Evolutionary conservation across 2,113 vertebrate species (phyloP), one percentile per base, ranked within the genome.

Genomic region (Rhabdomys dilectus): DNA sequence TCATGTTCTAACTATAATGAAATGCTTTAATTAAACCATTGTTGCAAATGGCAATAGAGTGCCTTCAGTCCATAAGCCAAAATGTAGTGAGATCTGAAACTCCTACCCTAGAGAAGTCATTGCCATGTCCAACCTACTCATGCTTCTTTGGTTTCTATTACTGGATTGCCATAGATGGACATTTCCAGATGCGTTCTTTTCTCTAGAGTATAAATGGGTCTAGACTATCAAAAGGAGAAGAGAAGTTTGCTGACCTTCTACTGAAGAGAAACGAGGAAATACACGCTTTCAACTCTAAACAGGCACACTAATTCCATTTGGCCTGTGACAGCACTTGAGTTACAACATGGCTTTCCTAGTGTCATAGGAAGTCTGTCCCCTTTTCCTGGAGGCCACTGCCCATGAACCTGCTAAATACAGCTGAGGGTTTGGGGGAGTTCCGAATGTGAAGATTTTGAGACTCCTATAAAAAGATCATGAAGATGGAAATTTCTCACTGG

Each of bases 211-310:
- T 4, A 60, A 22, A 66, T 87, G 51, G 42, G 34, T 91, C 42
- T 77, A 51, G 19, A 53, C 15, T 72, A 89, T 17, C 51, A 91
- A 72, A 91, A 60, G 24, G 39, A 80, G 45, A 9, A 80, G 82
- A 76, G 76, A 90, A 89, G 64, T 48, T 34, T 42, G 42, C 58
- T 91, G 80, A 92, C 64, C 9, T 86, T 91, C 64, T 75, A 62
- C 62, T 22, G 36, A 84, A 88, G 60, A 78, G 60, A 92, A 89
- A 87, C 39, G 2, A 97, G 64, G 75, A 96, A 96, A 90, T 88
- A 26, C 11, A 19, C 39, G 36, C 31, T 92, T 86, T 3, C 31
- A 42, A n/a, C 81, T 96, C 75, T 91, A 26, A 64, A 70, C 81
- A 92, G 91, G 10, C 75, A 72, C 88, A 34, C 48, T n/a, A 39